Evolutionary conservation across 2,113 vertebrate species (phyloP), one percentile per base, ranked within the genome.

Genomic region (Oxyruncus cristatus): DNA sequence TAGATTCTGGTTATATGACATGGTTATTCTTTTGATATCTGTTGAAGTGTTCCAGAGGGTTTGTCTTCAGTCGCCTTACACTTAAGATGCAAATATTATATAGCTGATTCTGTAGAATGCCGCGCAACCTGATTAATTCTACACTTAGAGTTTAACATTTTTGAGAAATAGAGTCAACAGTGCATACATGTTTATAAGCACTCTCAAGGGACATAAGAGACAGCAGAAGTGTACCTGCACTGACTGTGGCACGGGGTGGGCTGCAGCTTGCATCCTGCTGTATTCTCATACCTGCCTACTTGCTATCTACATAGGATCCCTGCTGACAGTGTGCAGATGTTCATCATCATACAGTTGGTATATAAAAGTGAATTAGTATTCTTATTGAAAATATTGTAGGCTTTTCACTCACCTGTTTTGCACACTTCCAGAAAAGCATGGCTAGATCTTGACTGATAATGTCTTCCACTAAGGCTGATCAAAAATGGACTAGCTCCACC

Each of bases 221-320:
- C 16, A 14, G 8, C 3, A 41, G 33, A 18, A 37, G 7, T 41
- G 42, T 27, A 37, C 12, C 44, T 79, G 58, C 35, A 22, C 27
- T 65, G 52, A 74, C 15, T 11, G 3, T 58, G 28, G 39, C 27
- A 1, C 4, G 5, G 17, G 1, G 2, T 28, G n/a, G 46, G 13
- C 41, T 70, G n/a, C 59, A 53, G 20, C 26, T 61, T 72, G 32
- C 24, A 16, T 58, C 4, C 2, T 82, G 41, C 20, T 5, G 0
- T 66, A 15, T 66, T 79, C 32, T 49, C 14, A 8, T 44, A 79
- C 9, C 44, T 71, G 9, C 56, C 14, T 71, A 10, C 15, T 37
- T 77, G 41, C 22, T 20, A 12, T 65, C 41, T 37, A 6, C 2
- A 0, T 30, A 58, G 42, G 8, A 89, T 26, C 17, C 19, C 52